Base-by-base conservation (phyloP, 2,113 vertebrate genomes). In the Hemicordylus capensis region DNA sequence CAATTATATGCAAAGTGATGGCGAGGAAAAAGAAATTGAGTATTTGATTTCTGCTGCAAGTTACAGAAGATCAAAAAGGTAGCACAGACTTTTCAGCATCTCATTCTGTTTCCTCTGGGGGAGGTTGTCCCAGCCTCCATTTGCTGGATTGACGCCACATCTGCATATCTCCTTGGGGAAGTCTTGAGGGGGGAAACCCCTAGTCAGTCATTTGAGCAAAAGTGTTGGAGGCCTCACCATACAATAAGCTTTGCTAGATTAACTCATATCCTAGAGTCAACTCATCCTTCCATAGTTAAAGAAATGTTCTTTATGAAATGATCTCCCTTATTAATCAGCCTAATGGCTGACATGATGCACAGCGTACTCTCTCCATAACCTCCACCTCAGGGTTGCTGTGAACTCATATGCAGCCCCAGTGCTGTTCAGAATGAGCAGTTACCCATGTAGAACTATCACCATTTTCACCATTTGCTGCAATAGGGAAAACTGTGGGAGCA, bases 1-100 rank as follows among this genome's bases (percentile, higher is more conserved):
- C 89, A 94, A 92, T 94, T 95, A 94, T 90, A 94, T 93, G 93
- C 86, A 94, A 95, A 94, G 90, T 94, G 93, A 91, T 0, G 4
- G 61, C 84, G 61, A 86, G 69, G 56, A 26, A 85, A 76, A 85
- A 85, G 1, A 91, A 0, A 0, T 12, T 64, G 5, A 92, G 39
- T 1, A 0, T 24, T 70, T 59, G 54, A 42, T 85, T 94, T 93
- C 87, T 92, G 26, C 73, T 87, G 73, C n/a, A 82, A 88, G 56
- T 90, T 93, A 84, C 39, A 84, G 87, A 88, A 83, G 88, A 85
- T 83, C 0, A 76, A 81, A 87, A 82, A 54, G 82, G 75, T 42
- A 0, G 4, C 37, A 75, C 4, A 76, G 14, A 81, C 72, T 90
- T 92, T 89, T 88, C 73, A 88, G 61, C 9, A 42, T 22, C 59